These are phyloP conservation scores for Motacilla alba DNA, from an alignment of 2,113 vertebrate genomes.

Conservation along the genomic window DNA sequence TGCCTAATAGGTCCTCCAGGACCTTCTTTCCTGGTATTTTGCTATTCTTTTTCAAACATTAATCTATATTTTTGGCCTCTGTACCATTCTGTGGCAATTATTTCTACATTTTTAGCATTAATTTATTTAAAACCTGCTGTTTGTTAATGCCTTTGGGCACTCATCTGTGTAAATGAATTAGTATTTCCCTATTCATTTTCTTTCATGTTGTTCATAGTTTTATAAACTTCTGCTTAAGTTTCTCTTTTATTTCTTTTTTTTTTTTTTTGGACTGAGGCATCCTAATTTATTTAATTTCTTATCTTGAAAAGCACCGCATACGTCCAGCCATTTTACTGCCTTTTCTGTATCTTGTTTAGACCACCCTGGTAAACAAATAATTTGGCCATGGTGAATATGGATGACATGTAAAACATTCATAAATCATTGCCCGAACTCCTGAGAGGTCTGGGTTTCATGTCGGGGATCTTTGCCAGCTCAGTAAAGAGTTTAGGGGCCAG, in stretches of 20 bases:
- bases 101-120: neutral
- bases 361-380: neutral
- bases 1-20: neutral
- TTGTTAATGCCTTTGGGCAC: neutral
- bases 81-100: neutral
- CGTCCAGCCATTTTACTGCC: neutral
- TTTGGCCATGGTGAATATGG: neutral
- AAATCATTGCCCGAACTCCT: neutral
- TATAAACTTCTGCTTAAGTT: neutral
- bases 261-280: neutral
- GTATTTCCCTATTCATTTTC: neutral
- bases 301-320: neutral
- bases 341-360: neutral
- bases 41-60: neutral
- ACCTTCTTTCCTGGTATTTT: neutral
- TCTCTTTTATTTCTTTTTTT: neutral
- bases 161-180: neutral
- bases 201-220: neutral
- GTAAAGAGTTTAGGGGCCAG: neutral
- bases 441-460: neutral
- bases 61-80: neutral
- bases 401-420: neutral
- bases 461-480: neutral
- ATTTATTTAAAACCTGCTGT: slow-evolving; percentile 14
- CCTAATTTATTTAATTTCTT: neutral